A percentile compares a stretch with the other conserved stretches of the same genome.
phyloP scores from a whole-genome alignment of 2,888 invertebrate species.

The Odontocolon sp. region DNA sequence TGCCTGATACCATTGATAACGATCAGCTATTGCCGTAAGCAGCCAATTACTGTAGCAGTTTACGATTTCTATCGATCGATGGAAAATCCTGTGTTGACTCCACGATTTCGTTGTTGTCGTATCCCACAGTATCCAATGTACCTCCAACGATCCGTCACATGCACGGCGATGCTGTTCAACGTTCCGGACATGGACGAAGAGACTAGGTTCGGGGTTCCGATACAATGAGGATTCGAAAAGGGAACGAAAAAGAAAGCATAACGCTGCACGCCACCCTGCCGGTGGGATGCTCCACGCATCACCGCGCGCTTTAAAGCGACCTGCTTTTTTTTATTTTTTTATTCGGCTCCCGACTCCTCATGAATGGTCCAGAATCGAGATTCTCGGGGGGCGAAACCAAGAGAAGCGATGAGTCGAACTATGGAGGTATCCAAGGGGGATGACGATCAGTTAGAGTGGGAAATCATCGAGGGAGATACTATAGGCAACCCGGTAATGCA shows the following conservation, averaged over 20 bases:
- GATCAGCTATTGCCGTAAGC: too few species aligned
- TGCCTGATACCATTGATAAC: too few species aligned
- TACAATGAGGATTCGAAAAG: constrained; percentile 67
- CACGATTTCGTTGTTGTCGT: too few species aligned
- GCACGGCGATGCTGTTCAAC: constrained; percentile 70
- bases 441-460: too few species aligned
- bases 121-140: constrained; percentile 41
- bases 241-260: constrained; percentile 19
- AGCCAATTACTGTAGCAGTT: neutral
- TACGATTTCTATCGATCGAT: neutral
- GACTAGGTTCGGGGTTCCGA: constrained; percentile 63
- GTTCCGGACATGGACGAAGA: constrained; percentile 57
- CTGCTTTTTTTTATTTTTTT: constrained; percentile 72
- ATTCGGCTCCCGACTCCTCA: constrained; percentile 64
- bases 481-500: constrained; percentile 55
- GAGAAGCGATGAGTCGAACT: constrained; percentile 48
- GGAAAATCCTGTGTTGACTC: neutral
- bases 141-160: constrained; percentile 74
- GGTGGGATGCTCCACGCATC: constrained; percentile 74
- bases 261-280: constrained; percentile 54
- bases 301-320: constrained; percentile 78
- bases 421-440: constrained; percentile 58
- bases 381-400: constrained; percentile 29
- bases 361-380: constrained; percentile 71
- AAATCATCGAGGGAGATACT: constrained; percentile 61